Evolutionary conservation across 1,140 invertebrate genomes (phyloP), one percentile per base, ranked within the genome.

Genomic region (Battus philenor): DNA sequence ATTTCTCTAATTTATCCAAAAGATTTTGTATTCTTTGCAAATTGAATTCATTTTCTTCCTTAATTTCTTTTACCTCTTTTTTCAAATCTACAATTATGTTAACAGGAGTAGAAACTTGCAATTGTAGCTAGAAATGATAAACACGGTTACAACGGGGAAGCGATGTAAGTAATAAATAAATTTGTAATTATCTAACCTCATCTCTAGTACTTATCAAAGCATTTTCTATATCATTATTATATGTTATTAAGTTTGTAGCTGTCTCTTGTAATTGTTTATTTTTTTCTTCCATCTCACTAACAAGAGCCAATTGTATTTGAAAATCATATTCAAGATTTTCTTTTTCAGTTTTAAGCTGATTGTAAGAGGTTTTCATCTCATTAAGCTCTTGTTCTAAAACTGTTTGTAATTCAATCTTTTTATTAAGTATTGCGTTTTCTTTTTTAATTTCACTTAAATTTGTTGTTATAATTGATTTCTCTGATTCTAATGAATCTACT

Each of bases 61-160:
- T 76, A 51, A 84, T 50, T 4, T 46, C 46, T 41, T 71, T 54
- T 12, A 81, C 68, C 68, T 84, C 69, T 43, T 55, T 54, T 44
- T 57, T 59, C 2, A 80, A 50, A 44, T 63, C 48, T 4, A 47
- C 36, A 16, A 61, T 54, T 24, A 30, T 34, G 5, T 56, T 45
- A n/a, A n/a, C n/a, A n/a, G n/a, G n/a, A n/a, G n/a, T n/a, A n/a
- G n/a, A n/a, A n/a, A n/a, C n/a, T n/a, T 64, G 48, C 1, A 30
- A 24, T 9, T 59, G 29, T 16, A 65, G 59, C 63, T 69, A n/a
- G 41, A 50, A 70, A 64, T 11, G 11, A 8, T 5, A n/a, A n/a
- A n/a, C n/a, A n/a, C n/a, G n/a, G n/a, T n/a, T n/a, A n/a, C n/a
- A n/a, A n/a, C n/a, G n/a, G n/a, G n/a, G n/a, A n/a, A n/a, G n/a